Conservation (phyloP, 1,140 invertebrate genomes). For the Heliconius hewitsoni region DNA sequence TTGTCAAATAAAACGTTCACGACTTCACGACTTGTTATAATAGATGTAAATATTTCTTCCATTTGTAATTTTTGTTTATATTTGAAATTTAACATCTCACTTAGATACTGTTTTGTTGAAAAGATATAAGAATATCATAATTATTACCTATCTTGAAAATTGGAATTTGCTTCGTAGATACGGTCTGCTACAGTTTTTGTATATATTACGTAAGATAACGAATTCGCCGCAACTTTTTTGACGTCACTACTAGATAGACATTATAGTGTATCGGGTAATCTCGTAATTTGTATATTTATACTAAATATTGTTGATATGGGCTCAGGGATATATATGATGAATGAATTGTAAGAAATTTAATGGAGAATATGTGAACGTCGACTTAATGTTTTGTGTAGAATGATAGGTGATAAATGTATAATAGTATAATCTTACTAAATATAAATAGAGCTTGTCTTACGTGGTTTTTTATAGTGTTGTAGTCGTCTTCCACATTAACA, state of each 20-base stretch:
- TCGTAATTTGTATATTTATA: not conserved
- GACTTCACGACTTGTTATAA: slow-evolving; percentile 20
- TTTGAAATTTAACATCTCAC: not conserved
- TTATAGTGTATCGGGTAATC: not conserved
- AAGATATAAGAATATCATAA: not conserved
- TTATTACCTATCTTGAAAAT: not conserved
- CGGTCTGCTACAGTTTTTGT: not conserved
- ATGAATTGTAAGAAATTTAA: not conserved
- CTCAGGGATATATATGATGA: not conserved
- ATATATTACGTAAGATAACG: not conserved
- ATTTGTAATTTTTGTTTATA: not conserved
- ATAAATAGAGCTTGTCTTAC: no score
- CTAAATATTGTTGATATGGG: not conserved
- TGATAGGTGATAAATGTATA: not conserved
- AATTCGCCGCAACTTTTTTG: not conserved
- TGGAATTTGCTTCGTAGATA: not conserved
- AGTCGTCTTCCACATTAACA: no score
- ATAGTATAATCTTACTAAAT: no score
- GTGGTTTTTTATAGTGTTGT: no score
- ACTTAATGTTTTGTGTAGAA: not conserved
- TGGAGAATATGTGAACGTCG: not conserved
- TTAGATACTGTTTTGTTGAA: not conserved
- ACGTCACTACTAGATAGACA: not conserved
- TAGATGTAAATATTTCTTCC: slow-evolving; percentile 4
- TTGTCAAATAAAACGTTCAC: slow-evolving; percentile 40